phyloP scores from a whole-genome alignment of 2,113 vertebrate species.

The Tragelaphus imberbis region DNA sequence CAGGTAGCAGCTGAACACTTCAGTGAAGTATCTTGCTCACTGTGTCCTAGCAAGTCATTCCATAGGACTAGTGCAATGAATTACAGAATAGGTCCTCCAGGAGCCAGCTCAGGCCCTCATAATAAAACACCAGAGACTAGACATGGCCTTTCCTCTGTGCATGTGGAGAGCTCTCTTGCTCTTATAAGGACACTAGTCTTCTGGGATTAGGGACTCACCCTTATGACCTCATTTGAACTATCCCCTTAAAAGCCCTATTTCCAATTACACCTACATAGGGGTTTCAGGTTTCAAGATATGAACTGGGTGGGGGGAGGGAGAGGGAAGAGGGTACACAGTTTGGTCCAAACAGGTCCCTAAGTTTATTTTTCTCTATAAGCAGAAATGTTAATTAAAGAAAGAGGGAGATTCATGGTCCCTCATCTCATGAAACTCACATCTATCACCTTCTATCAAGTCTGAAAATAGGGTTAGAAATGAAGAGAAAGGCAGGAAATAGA shows the following conservation, averaged over 20 bases:
- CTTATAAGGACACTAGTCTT: neutral
- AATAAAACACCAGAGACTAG: neutral
- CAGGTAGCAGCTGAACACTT: neutral
- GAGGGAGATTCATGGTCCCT: neutral
- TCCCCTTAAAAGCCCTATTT: neutral
- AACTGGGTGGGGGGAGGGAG: neutral
- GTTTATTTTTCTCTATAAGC: neutral
- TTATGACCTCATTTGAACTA: neutral
- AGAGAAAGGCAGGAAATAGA: neutral
- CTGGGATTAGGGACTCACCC: too few species aligned
- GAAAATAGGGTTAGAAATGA: constrained; percentile 2
- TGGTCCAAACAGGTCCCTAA: neutral
- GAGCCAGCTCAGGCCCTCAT: too few species aligned
- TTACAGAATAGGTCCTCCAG: neutral
- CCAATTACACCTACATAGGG: neutral
- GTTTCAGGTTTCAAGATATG: neutral
- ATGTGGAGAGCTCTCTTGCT: neutral
- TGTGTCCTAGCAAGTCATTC: neutral
- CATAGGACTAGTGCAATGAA: neutral
- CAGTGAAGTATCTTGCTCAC: neutral
- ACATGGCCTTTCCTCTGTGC: neutral
- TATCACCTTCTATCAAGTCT: neutral
- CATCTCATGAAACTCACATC: neutral
- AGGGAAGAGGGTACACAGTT: neutral
- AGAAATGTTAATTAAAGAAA: constrained; percentile 1